A percentile compares a stretch with the other conserved stretches of the same genome.
These are phyloP conservation scores for Elysia chlorotica DNA, from an alignment of 1,140 invertebrate genomes.

Conservation along the genomic window DNA sequence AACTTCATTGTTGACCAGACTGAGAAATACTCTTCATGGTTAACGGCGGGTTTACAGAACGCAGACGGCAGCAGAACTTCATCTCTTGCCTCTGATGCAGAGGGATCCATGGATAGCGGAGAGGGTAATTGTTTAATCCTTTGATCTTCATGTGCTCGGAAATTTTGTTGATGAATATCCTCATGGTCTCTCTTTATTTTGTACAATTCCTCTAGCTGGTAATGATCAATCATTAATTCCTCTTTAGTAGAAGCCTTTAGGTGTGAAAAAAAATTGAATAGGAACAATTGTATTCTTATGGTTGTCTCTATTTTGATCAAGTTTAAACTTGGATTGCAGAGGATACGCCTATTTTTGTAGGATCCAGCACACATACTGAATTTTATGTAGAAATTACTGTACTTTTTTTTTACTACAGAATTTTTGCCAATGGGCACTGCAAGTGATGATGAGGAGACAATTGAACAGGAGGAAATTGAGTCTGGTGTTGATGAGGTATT, in stretches of 20 bases:
- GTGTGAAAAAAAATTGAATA: too few species aligned
- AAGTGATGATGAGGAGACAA: slow-evolving; percentile 95
- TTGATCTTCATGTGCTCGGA: too few species aligned
- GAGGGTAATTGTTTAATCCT: too few species aligned
- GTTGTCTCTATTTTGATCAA: too few species aligned
- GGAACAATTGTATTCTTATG: too few species aligned
- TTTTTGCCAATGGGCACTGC: slow-evolving; percentile 74
- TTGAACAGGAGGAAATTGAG: slow-evolving; percentile 84
- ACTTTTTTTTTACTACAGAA: slow-evolving; percentile 65
- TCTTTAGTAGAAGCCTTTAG: too few species aligned
- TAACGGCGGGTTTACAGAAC: slow-evolving; percentile 61
- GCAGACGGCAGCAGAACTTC: slow-evolving; percentile 24
- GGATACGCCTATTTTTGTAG: not conserved
- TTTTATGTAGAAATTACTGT: not conserved
- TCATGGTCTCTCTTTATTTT: too few species aligned
- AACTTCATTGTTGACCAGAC: slow-evolving; percentile 99
- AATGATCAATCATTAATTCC: too few species aligned
- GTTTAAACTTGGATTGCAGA: too few species aligned
- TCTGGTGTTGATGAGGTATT: slow-evolving; percentile 65
- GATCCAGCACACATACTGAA: not conserved
- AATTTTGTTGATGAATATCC: too few species aligned
- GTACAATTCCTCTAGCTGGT: too few species aligned
- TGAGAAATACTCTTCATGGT: slow-evolving; percentile 86
- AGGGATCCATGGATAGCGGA: slow-evolving; percentile 44
- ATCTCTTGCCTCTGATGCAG: slow-evolving; percentile 6